phyloP scores from a whole-genome alignment of 2,888 invertebrate species.

The Amphipoea oculea region DNA sequence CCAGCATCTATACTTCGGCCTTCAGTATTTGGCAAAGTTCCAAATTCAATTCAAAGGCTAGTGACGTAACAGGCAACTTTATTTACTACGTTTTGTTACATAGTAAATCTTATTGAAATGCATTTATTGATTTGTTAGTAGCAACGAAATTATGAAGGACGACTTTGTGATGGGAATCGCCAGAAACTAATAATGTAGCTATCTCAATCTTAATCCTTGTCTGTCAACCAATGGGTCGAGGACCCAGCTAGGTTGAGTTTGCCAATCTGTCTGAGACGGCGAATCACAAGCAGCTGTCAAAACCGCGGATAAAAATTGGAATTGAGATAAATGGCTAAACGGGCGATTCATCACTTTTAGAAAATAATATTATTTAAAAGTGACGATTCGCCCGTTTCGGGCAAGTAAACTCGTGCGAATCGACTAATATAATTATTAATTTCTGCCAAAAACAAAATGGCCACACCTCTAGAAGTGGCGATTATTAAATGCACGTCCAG shows the following conservation, averaged over 20 bases:
- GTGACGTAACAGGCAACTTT: constrained; percentile 23
- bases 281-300: not conserved
- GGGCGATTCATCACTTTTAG: no score
- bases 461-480: not conserved
- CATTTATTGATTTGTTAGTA: not conserved
- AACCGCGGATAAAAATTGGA: no score
- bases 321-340: not conserved
- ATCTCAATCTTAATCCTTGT: not conserved
- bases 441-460: not conserved
- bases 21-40: constrained; percentile 41
- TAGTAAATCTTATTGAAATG: constrained; percentile 15
- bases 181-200: not conserved
- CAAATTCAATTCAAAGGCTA: constrained; percentile 26
- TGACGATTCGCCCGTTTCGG: no score
- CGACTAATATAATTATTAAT: not conserved
- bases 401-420: no score
- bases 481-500: not conserved
- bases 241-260: no score
- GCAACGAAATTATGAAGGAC: not conserved
- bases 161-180: not conserved
- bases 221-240: not conserved
- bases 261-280: not conserved
- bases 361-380: no score
- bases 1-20: no score
- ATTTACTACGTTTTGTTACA: constrained; percentile 17